Percentiles rank a stretch among this genome's conserved stretches.
These are phyloP conservation scores for Caenorhabditis sp. DNA, from an alignment of 2,888 invertebrate species.

Conservation along the genomic window DNA sequence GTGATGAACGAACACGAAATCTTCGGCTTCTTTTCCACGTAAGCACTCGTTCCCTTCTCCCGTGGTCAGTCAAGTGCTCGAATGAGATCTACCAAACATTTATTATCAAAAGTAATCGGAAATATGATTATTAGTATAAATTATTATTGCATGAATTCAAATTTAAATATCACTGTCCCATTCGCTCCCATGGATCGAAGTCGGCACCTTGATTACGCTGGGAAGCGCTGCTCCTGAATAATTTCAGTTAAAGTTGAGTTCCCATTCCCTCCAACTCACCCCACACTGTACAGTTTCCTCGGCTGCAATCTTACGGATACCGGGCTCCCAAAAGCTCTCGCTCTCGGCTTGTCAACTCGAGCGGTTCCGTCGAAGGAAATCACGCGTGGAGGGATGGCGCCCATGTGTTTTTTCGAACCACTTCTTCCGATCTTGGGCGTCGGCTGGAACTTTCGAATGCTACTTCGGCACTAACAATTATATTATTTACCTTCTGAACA, in stretches of 20 bases:
- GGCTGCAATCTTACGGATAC: slow-evolving; percentile 18
- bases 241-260: slow-evolving; percentile 2
- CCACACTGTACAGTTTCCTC: slow-evolving; percentile 15
- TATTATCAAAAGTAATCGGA: not conserved
- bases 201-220: slow-evolving; percentile 26
- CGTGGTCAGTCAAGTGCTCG: not conserved
- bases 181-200: slow-evolving; percentile 59
- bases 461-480: too few relatives aligned
- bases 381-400: slow-evolving; percentile 25
- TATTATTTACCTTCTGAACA: slow-evolving; percentile 10
- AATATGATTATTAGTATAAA: slow-evolving; percentile 16
- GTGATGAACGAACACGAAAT: slow-evolving; percentile 25
- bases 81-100: not conserved
- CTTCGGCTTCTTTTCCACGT: slow-evolving; percentile 3
- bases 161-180: slow-evolving; percentile 30
- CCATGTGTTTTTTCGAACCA: slow-evolving; percentile 36
- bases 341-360: slow-evolving; percentile 22
- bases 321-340: slow-evolving; percentile 18
- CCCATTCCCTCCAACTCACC: not conserved
- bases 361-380: slow-evolving; percentile 57
- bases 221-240: slow-evolving; percentile 17
- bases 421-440: slow-evolving; percentile 35
- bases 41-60: not conserved
- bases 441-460: too few relatives aligned
- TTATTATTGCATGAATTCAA: slow-evolving; percentile 21